These are phyloP conservation scores for Omphaloscelis lunosa DNA, from an alignment of 2,888 invertebrate species.

Conservation along the genomic window DNA sequence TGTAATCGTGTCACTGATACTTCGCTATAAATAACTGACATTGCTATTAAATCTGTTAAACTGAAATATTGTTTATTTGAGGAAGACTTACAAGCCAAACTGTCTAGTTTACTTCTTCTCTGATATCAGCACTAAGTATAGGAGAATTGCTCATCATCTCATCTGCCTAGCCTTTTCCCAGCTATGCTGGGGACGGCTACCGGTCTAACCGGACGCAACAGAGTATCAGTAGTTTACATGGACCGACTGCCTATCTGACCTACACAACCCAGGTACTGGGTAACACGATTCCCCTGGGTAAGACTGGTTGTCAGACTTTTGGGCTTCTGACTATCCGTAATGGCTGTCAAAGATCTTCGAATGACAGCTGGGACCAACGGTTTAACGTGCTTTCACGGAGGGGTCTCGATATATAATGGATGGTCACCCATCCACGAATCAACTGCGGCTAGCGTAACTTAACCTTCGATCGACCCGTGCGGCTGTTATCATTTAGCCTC, in stretches of 20 bases:
- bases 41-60: constrained; percentile 46
- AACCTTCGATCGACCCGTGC: background rate
- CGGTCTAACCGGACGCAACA: background rate
- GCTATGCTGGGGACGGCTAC: background rate
- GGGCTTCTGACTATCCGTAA: background rate
- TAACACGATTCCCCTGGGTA: background rate
- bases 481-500: background rate
- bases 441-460: background rate
- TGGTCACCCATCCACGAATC: background rate
- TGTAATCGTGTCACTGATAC: constrained; percentile 55
- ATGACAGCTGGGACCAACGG: background rate
- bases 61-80: background rate
- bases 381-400: background rate
- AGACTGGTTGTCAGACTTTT: background rate
- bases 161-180: background rate
- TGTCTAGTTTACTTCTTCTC: constrained; percentile 5
- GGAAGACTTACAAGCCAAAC: constrained; percentile 4
- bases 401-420: background rate
- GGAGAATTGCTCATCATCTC: background rate
- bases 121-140: background rate
- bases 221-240: background rate
- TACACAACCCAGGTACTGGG: background rate
- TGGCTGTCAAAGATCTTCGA: background rate
- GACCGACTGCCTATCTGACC: background rate
- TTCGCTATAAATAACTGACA: constrained; percentile 47